Conservation (phyloP, 2,113 vertebrate species). For the Corvus hawaiiensis region DNA sequence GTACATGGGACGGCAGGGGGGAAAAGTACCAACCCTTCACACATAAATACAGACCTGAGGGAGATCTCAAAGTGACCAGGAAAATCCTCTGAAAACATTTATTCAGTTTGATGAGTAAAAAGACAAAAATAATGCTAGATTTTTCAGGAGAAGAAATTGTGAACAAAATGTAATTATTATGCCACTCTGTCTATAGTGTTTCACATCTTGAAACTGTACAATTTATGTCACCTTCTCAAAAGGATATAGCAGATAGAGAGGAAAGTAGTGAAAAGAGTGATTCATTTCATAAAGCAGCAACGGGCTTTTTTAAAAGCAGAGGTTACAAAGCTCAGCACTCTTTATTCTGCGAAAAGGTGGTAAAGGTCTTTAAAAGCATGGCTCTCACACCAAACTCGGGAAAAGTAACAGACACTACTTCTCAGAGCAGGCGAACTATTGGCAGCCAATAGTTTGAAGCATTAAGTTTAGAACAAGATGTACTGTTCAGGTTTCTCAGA, state of each 20-base stretch:
- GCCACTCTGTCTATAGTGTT: background rate
- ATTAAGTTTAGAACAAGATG: background rate
- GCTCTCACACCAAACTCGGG: background rate
- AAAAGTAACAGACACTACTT: background rate
- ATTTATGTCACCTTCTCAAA: background rate
- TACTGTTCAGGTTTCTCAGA: background rate
- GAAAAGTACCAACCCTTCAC: background rate
- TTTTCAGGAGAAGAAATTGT: background rate
- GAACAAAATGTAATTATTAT: background rate
- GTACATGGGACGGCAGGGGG: rapidly evolving
- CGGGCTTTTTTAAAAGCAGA: background rate
- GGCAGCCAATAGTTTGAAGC: background rate
- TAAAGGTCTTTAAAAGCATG: background rate
- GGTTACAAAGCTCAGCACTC: background rate
- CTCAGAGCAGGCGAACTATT: background rate
- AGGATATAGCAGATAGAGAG: background rate
- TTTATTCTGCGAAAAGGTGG: background rate
- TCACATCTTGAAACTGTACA: background rate
- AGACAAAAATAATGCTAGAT: background rate
- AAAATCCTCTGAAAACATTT: background rate
- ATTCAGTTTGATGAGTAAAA: background rate
- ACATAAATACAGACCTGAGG: background rate
- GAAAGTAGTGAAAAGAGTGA: background rate
- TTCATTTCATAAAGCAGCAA: background rate
- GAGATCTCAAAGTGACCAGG: background rate